Conservation (phyloP, 1,140 invertebrate species). For the Eriosoma lanigerum region DNA sequence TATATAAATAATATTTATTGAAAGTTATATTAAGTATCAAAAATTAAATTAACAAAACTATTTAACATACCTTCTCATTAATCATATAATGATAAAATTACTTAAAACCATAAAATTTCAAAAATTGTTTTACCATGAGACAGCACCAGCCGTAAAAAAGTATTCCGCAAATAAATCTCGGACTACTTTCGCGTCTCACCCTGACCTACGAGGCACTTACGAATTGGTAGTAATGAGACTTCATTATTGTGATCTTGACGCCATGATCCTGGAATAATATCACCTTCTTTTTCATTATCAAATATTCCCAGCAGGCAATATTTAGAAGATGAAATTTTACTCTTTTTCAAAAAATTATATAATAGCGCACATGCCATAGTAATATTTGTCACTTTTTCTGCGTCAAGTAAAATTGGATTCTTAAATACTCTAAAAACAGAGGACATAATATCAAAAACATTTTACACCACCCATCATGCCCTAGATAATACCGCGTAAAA, state of each 20-base stretch:
- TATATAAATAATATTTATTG: too few species aligned
- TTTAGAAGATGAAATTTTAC: too few species aligned
- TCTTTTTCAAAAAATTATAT: too few species aligned
- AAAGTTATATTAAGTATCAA: too few species aligned
- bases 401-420: conserved; percentile 56
- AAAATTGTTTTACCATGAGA: conserved; percentile 24
- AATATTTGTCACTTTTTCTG: conserved; percentile 53
- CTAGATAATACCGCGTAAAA: too few species aligned
- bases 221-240: conserved; percentile 8
- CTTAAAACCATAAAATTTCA: too few species aligned
- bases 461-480: conserved; percentile 60
- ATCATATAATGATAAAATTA: too few species aligned
- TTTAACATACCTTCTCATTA: too few species aligned
- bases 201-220: background rate
- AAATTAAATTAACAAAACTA: too few species aligned
- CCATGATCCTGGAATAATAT: conserved; percentile 9
- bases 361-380: too few species aligned
- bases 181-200: background rate
- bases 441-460: conserved; percentile 62
- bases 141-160: conserved; percentile 26
- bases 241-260: background rate
- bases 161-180: conserved; percentile 39
- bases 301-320: conserved; percentile 49
- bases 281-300: conserved; percentile 52
- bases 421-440: conserved; percentile 59